Evolutionary conservation across 2,797 vertebrate genomes (phyloP), one percentile per base, ranked within the genome.

Genomic region (Melanotaenia boesemani): DNA sequence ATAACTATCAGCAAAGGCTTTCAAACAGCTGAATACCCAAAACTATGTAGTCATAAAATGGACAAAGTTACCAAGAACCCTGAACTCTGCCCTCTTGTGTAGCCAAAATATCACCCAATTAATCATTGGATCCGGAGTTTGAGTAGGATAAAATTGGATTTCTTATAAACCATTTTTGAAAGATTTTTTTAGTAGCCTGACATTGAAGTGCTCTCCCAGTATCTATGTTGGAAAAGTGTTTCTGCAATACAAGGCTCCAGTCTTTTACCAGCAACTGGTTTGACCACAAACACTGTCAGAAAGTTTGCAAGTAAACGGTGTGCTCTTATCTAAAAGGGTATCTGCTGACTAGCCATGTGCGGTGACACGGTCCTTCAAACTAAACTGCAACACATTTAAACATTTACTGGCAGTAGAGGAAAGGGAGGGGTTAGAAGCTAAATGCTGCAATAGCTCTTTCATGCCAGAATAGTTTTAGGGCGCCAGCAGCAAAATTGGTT

Each of bases 401-500:
- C 93, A 91, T 92, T 95, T 94, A 93, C 89, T 86, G 90, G 90
- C 88, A 90, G 70, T 68, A 61, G 74, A 70, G 76, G 64, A 81
- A 74, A 74, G 24, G 50, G 28, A 44, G 58, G 64, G 61, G 75
- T 46, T 67, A 63, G 76, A 67, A 70, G 78, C 80, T 81, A 89
- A 94, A 91, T 68, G 80, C 87, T 81, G 86, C 88, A 89, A 93
- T 91, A 82, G 88, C 83, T 70, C 76, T 80, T 91, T 92, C 88
- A 92, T 92, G 92, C 93, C 91, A 93, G 90, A 91, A 86, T 88
- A 91, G 91, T 88, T 92, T 84, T 50, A 79, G 86, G 94, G 93
- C 91, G 93, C 94, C 93, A 92, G 86, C 66, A 76, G 84, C 89
- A 88, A 91, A 93, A 93, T 92, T 90, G 89, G 85, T 93, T 93